Percentiles rank a stretch among this genome's conserved stretches.
Conservation (phyloP, 2,113 vertebrate species). For the Phaethon lepturus region DNA sequence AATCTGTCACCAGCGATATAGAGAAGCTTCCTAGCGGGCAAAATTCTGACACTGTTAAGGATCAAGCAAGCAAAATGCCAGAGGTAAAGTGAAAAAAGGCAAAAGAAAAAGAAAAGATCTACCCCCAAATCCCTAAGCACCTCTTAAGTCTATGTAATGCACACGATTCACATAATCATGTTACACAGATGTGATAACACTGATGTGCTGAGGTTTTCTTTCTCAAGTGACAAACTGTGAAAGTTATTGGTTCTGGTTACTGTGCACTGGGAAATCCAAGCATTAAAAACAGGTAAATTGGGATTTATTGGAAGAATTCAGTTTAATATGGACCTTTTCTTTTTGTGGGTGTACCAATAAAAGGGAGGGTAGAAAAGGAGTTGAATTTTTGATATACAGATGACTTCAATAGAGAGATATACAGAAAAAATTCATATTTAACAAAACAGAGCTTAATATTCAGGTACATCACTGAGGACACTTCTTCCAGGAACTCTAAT, state of each 20-base stretch:
- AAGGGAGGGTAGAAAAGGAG: neutral
- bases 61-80: neutral
- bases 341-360: neutral
- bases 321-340: neutral
- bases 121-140: neutral
- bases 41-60: neutral
- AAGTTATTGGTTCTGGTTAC: neutral
- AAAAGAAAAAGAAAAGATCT: neutral
- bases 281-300: neutral
- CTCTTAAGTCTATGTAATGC: neutral
- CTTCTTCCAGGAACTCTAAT: neutral
- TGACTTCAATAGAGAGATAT: neutral
- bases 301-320: neutral
- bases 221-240: neutral
- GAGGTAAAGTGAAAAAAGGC: neutral
- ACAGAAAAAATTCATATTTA: neutral
- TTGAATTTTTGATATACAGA: neutral
- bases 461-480: neutral
- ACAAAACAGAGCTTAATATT: neutral
- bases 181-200: neutral
- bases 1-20: neutral
- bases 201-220: neutral
- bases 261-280: neutral
- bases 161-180: neutral
- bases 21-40: neutral